Percentiles rank a stretch among this genome's conserved stretches.
These are phyloP conservation scores for Artibeus lituratus DNA, from an alignment of 2,797 vertebrate genomes.

Conservation along the genomic window DNA sequence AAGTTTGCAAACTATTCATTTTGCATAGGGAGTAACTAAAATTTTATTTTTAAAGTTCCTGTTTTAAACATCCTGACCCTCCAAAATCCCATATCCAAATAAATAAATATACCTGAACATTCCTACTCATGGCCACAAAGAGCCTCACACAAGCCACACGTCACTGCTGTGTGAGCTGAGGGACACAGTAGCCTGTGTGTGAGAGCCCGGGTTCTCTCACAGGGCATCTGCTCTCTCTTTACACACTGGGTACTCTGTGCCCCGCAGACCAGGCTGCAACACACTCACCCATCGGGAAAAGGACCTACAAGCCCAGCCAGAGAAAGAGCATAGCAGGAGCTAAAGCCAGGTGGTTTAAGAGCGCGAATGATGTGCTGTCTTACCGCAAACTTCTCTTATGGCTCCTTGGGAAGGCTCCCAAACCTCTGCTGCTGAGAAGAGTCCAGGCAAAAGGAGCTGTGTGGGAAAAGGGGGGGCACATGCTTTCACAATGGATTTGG, in stretches of 20 bases:
- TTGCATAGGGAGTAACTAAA: not conserved
- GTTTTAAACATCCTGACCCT: not conserved
- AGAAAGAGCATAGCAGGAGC: not conserved
- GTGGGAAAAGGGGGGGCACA: not conserved
- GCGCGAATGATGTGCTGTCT: not conserved
- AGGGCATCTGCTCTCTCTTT: not conserved
- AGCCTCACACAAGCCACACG: not conserved
- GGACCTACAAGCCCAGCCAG: not conserved
- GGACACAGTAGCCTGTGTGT: not conserved
- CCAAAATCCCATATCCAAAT: not conserved
- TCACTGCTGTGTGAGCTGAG: not conserved
- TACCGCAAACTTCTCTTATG: fast-evolving
- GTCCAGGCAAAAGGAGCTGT: not conserved
- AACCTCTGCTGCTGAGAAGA: not conserved
- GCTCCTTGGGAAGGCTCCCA: not conserved
- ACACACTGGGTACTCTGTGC: not conserved
- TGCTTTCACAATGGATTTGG: not conserved
- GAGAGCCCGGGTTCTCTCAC: not conserved
- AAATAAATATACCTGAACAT: not conserved
- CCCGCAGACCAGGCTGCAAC: not conserved
- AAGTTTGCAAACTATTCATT: not conserved
- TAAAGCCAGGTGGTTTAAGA: not conserved
- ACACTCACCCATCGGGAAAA: not conserved
- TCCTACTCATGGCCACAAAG: not conserved
- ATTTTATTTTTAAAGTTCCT: slow-evolving; percentile 13